Base-by-base conservation (phyloP, 2,113 vertebrate species). In the Phodopus roborovskii region DNA sequence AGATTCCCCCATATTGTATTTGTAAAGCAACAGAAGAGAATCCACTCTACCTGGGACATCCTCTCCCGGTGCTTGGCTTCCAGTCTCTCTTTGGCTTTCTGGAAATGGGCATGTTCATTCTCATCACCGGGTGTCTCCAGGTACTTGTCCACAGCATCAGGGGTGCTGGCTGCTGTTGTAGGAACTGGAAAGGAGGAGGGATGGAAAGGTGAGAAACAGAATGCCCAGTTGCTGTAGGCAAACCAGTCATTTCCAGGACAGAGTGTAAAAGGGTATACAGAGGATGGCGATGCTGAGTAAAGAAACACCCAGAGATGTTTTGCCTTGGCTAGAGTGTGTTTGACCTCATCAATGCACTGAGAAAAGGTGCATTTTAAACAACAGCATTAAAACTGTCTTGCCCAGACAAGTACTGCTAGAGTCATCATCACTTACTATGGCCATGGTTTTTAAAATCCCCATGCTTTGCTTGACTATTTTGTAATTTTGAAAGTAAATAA, bases 21-120 rank as follows among this genome's bases (percentile, higher is more conserved):
- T 0, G 5, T 0, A 42, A 17, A 50, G 24, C 42, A 9, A 42
- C 58, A n/a, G 56, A 22, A 50, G 75, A 26, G 45, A 24, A 4
- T 5, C 9, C 64, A 10, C 15, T 45, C 83, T 97, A 99, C 99
- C 99, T 99, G 99, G 81, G 99, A 99, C 99, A 99, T 99, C 91
- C 99, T 99, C 97, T 99, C 99, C 0, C 99, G 99, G 98, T 99
- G 99, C 82, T 99, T 99, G 88, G 99, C 99, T 97, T 99, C 99
- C 91, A 99, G 99, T 58, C 99, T 99, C 97, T 99, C 99, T 95
- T 99, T 99, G 93, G 99, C 99, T 97, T 99, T 99, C 97, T 99
- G 99, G 98, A 99, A 99, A 96, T 99, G 99, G 90, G 99, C 99
- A 3, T 99, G 99, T 5, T 99, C 99, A 19, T 99, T 99, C 94